phyloP scores from a whole-genome alignment of 2,888 invertebrate genomes.

The Melipona bicolor region DNA sequence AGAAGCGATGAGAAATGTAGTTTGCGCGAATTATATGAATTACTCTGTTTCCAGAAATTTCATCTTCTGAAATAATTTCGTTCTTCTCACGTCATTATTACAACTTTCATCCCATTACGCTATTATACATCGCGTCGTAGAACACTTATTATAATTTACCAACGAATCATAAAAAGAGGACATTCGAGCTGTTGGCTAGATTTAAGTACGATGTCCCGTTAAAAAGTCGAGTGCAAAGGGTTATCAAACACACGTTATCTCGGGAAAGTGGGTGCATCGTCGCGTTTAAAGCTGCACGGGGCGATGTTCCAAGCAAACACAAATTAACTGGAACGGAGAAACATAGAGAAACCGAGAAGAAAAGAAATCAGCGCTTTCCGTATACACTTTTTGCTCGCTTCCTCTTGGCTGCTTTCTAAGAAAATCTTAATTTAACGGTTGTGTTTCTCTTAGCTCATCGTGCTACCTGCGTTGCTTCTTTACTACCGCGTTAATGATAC shows the following conservation, averaged over 20 bases:
- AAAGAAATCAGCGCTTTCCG: conserved; percentile 18
- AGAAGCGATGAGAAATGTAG: too few species aligned
- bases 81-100: too few species aligned
- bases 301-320: not conserved
- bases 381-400: not conserved
- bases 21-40: too few species aligned
- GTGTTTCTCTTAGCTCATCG: not conserved
- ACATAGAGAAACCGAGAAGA: not conserved
- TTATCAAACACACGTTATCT: not conserved
- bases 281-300: not conserved
- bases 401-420: not conserved
- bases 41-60: too few species aligned
- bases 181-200: too few species aligned
- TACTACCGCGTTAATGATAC: not conserved
- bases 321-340: not conserved
- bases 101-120: too few species aligned
- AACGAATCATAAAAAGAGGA: too few species aligned
- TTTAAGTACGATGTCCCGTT: too few species aligned
- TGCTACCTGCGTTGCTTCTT: not conserved
- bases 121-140: too few species aligned
- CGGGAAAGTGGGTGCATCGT: not conserved
- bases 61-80: too few species aligned
- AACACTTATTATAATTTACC: not conserved
- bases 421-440: conserved; percentile 2
- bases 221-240: too few species aligned